Conservation (phyloP, 2,113 vertebrate genomes). For the Ameiurus melas region DNA sequence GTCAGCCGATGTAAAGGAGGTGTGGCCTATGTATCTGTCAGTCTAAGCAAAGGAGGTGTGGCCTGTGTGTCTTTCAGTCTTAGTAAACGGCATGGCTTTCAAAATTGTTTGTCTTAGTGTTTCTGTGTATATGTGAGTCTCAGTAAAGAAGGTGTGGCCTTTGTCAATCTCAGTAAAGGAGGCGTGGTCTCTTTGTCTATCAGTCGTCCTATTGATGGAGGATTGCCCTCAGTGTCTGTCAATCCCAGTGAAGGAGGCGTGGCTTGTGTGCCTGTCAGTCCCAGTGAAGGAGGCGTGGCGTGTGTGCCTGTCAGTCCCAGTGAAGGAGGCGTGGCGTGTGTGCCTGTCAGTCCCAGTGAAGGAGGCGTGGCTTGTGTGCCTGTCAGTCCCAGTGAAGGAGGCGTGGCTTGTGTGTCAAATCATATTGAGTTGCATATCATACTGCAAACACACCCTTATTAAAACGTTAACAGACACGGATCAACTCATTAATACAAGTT, state of each 20-base stretch:
- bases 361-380: neutral
- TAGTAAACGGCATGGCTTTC: no score
- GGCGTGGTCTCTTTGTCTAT: neutral
- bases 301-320: neutral
- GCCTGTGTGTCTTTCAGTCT: neutral
- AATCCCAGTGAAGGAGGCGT: no score
- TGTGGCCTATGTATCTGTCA: neutral
- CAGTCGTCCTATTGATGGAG: neutral
- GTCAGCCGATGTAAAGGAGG: neutral
- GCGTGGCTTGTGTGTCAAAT: neutral
- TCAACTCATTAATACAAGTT: neutral
- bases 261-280: neutral
- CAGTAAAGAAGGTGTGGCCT: neutral
- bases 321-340: neutral
- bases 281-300: neutral
- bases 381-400: neutral
- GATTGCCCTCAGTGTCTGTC: neutral
- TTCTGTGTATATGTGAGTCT: no score
- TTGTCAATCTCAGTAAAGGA: neutral
- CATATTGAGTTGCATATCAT: neutral
- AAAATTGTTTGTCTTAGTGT: no score
- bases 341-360: neutral
- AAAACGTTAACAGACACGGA: neutral
- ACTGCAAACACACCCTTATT: neutral
- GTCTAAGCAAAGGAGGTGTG: neutral